Evolutionary conservation across 2,113 vertebrate genomes (phyloP).

Genomic region (Sylvietta virens): DNA sequence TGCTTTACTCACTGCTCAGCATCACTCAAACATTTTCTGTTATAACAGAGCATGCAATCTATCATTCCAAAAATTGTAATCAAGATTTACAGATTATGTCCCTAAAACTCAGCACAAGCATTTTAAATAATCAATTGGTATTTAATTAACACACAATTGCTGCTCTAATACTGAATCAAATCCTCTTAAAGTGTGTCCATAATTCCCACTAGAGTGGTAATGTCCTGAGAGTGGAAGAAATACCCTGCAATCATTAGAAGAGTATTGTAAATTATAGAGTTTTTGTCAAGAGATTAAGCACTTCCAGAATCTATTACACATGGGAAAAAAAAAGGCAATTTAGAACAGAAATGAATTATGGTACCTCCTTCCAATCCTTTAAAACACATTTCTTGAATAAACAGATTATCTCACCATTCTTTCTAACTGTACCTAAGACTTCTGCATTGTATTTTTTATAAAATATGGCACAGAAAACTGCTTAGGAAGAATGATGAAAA

Average conservation of each 20-base stretch:
- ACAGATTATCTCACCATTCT: background rate
- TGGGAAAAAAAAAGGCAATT: background rate
- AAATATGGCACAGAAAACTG: background rate
- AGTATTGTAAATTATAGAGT: constrained; percentile 19
- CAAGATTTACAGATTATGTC: background rate
- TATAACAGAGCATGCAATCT: background rate
- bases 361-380: background rate
- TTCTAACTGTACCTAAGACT: background rate
- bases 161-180: constrained; percentile 40
- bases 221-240: constrained; percentile 49
- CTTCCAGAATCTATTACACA: constrained; percentile 23
- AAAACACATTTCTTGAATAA: background rate
- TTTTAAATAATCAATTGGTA: constrained; percentile 55
- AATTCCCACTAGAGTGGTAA: constrained; percentile 49
- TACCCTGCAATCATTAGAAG: constrained; percentile 27
- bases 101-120: background rate
- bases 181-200: constrained; percentile 59
- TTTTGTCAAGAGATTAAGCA: constrained; percentile 57
- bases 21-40: background rate
- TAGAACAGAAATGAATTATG: background rate
- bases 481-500: background rate
- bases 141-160: constrained; percentile 54
- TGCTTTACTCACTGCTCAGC: background rate
- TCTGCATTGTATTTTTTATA: background rate
- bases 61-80: background rate